Percentiles rank a stretch among this genome's conserved stretches.
Conservation (phyloP, 2,797 vertebrate species). For the Melanotaenia boesemani region DNA sequence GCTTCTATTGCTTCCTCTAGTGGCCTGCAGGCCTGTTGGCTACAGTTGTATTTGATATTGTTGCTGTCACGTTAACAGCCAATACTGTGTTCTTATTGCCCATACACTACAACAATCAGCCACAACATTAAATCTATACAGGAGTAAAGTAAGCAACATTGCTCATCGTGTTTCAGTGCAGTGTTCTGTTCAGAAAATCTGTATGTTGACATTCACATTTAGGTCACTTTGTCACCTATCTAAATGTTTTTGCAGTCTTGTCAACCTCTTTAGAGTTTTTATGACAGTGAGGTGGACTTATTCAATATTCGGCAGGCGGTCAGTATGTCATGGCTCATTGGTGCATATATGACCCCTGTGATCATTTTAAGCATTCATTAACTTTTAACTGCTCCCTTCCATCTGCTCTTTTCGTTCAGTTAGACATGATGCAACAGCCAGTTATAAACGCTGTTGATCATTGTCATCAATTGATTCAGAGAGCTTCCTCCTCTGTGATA, state of each 20-base stretch:
- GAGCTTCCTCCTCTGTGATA: conserved; percentile 67
- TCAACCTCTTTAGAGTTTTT: background rate
- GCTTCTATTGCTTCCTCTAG: conserved; percentile 73
- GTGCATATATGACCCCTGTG: conserved; percentile 32
- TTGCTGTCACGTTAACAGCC: conserved; percentile 61
- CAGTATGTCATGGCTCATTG: background rate
- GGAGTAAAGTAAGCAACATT: background rate
- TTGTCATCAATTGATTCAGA: conserved; percentile 68
- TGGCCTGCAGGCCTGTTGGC: conserved; percentile 72
- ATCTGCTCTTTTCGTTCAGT: conserved; percentile 48
- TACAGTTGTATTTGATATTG: conserved; percentile 60
- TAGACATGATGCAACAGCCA: conserved; percentile 43
- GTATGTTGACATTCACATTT: background rate
- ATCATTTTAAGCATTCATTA: conserved; percentile 60
- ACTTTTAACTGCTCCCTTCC: conserved; percentile 47
- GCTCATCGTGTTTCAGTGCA: background rate
- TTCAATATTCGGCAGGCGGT: background rate
- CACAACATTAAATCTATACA: background rate
- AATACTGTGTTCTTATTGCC: conserved; percentile 44
- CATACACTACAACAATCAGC: conserved; percentile 16
- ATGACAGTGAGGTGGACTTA: background rate
- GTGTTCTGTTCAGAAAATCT: background rate
- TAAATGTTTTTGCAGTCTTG: background rate
- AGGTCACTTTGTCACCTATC: background rate
- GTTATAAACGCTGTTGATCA: conserved; percentile 59